These are phyloP conservation scores for Resseliella maxima DNA, from an alignment of 2,888 invertebrate genomes.

Conservation along the genomic window DNA sequence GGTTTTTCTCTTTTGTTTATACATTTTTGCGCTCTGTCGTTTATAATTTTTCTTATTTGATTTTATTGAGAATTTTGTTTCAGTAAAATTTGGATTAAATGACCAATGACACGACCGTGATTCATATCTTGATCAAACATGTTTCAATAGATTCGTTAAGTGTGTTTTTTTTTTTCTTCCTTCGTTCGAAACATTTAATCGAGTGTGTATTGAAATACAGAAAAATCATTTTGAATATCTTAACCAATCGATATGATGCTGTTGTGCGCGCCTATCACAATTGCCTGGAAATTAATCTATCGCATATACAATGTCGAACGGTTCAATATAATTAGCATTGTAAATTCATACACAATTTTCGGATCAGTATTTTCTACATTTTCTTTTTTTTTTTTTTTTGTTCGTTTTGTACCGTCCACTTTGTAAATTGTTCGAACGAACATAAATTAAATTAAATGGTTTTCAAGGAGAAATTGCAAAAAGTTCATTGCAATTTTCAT, in stretches of 20 bases:
- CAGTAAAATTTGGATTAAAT: background rate
- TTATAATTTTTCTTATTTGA: too few relatives aligned
- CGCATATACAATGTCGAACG: too few relatives aligned
- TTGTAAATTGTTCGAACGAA: background rate
- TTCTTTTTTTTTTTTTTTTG: background rate
- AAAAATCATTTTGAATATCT: too few relatives aligned
- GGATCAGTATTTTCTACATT: too few relatives aligned
- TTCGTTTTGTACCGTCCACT: background rate
- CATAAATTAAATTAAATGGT: slow-evolving; percentile 40
- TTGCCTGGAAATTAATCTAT: too few relatives aligned
- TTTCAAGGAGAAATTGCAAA: slow-evolving; percentile 42
- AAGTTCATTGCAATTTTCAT: slow-evolving; percentile 43
- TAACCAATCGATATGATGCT: background rate
- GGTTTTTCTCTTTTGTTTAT: background rate
- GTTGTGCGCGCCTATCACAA: too few relatives aligned
- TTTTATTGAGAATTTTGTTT: background rate
- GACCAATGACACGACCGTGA: background rate
- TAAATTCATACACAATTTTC: too few relatives aligned
- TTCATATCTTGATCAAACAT: background rate
- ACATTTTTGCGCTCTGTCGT: background rate
- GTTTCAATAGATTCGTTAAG: background rate
- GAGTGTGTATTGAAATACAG: too few relatives aligned
- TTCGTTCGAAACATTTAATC: too few relatives aligned
- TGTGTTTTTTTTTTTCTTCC: too few relatives aligned
- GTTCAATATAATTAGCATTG: too few relatives aligned